Evolutionary conservation across 1,140 invertebrate species (phyloP).

Genomic region (Anastatus disparis): DNA sequence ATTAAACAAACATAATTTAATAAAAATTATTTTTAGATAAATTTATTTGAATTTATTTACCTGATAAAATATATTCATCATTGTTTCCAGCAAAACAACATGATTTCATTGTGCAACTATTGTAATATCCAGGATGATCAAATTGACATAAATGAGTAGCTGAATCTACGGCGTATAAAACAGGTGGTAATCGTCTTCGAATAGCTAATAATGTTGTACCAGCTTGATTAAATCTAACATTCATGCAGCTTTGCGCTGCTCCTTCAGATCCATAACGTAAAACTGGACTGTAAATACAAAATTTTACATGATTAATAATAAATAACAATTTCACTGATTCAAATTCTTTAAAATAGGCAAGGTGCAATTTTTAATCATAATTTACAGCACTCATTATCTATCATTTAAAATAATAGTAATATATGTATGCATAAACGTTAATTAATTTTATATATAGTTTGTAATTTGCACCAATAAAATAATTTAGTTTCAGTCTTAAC

Average conservation of each 20-base stretch:
- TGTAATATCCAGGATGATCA: constrained; percentile 92
- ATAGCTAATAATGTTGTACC: constrained; percentile 86
- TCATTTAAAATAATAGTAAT: too few relatives aligned
- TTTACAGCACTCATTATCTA: too few relatives aligned
- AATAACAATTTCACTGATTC: too few relatives aligned
- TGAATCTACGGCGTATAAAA: constrained; percentile 79
- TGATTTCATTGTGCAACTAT: constrained; percentile 97
- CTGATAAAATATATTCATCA: constrained; percentile 89
- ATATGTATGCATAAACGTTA: too few relatives aligned
- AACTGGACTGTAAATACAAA: constrained; percentile 68
- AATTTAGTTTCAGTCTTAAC: too few relatives aligned
- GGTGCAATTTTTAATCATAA: too few relatives aligned
- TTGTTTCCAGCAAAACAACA: constrained; percentile 91
- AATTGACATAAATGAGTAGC: constrained; percentile 82
- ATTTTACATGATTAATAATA: too few relatives aligned
- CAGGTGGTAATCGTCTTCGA: constrained; percentile 83
- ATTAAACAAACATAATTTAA: background rate
- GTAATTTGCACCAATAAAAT: too few relatives aligned
- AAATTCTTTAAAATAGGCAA: too few relatives aligned
- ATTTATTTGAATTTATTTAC: constrained; percentile 48
- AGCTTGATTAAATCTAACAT: constrained; percentile 85
- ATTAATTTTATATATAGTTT: too few relatives aligned
- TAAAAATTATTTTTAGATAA: constrained; percentile 16
- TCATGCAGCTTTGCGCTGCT: constrained; percentile 85
- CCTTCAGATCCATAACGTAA: constrained; percentile 78